Evolutionary conservation across 2,797 vertebrate genomes (phyloP).

Genomic region (Manis crassicaudata): DNA sequence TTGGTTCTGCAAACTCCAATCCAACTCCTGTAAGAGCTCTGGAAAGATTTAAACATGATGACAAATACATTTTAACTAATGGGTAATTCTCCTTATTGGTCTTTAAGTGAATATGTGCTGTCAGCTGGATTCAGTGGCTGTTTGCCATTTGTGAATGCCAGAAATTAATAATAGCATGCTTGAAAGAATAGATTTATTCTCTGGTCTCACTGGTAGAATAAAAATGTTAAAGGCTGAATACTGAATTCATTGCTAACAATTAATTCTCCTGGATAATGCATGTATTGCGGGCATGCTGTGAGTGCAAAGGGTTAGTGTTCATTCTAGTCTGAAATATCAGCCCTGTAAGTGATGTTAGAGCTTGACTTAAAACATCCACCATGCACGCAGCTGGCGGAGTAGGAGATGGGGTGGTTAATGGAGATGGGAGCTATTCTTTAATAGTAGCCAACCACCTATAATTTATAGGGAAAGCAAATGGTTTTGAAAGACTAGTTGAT

Average conservation of each 20-base stretch:
- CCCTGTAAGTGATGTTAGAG: background rate
- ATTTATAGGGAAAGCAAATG: background rate
- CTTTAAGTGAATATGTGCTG: constrained; percentile 52
- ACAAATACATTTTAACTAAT: constrained; percentile 40
- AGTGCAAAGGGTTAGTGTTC: background rate
- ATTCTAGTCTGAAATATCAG: constrained; percentile 17
- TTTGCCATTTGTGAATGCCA: constrained; percentile 38
- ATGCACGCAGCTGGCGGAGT: background rate
- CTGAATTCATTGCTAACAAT: constrained; percentile 42
- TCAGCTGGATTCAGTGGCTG: constrained; percentile 28
- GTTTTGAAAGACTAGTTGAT: background rate
- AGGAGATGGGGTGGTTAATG: background rate
- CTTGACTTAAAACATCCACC: background rate
- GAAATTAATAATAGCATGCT: constrained; percentile 53
- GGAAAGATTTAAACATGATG: constrained; percentile 43
- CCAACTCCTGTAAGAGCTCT: background rate
- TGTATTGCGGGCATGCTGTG: background rate
- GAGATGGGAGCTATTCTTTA: background rate
- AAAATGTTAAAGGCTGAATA: constrained; percentile 59
- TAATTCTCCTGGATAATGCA: constrained; percentile 35
- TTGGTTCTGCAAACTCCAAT: background rate
- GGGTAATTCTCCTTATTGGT: constrained; percentile 45
- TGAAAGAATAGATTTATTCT: constrained; percentile 58
- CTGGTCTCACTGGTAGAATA: constrained; percentile 19
- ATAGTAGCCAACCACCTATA: background rate